phyloP scores from a whole-genome alignment of 2,888 invertebrate species.

The Tricholauxania praeusta region DNA sequence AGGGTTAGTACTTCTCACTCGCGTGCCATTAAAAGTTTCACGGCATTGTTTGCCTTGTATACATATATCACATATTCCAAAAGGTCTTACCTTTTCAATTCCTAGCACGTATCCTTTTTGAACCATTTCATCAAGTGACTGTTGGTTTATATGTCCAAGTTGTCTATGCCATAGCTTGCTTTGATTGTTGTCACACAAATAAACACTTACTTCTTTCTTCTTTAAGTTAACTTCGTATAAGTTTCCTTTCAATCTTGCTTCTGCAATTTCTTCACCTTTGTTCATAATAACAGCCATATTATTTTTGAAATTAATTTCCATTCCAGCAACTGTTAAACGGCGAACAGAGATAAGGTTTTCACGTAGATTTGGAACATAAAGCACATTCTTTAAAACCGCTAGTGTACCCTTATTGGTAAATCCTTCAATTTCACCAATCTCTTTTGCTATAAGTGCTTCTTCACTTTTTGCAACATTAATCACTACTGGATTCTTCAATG shows the following conservation, averaged over 20 bases:
- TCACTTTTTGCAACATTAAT: neutral
- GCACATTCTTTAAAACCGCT: constrained; percentile 1
- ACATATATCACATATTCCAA: constrained; percentile 30
- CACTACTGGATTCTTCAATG: neutral
- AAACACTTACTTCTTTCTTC: neutral
- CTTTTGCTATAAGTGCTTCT: constrained; percentile 8
- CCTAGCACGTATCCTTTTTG: no score
- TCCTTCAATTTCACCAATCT: constrained; percentile 20
- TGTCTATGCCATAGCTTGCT: neutral
- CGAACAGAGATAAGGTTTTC: neutral
- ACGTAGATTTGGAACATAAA: neutral
- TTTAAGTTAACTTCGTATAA: neutral
- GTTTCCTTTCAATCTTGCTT: neutral
- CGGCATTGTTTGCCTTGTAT: constrained; percentile 27
- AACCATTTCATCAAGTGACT: constrained; percentile 21
- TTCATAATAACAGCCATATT: no score
- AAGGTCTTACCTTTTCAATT: constrained; percentile 27
- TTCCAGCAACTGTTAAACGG: no score
- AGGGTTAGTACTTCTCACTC: no score
- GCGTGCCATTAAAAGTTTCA: constrained; percentile 20
- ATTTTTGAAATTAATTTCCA: no score
- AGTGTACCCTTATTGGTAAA: constrained; percentile 9
- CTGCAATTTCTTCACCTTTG: no score
- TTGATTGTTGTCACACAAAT: neutral
- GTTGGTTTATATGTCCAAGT: constrained; percentile 11